A percentile compares a stretch with the other conserved stretches of the same genome.
Evolutionary conservation across 2,113 vertebrate genomes (phyloP).

Genomic region (Pseudorectes ferrugineus): DNA sequence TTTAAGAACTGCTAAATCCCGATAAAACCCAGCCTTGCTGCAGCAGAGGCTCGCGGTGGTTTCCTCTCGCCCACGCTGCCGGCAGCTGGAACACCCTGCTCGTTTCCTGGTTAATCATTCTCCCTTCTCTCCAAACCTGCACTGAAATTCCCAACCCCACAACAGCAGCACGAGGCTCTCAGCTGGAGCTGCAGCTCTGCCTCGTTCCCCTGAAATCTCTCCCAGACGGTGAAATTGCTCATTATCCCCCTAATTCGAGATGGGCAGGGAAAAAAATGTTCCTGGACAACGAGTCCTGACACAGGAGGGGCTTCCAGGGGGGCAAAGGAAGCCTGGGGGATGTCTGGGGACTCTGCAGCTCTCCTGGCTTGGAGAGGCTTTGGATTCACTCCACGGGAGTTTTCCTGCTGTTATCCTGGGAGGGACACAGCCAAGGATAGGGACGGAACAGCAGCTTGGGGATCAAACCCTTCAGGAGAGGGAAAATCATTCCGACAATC

Average conservation of each 20-base stretch:
- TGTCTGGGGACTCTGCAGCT: neutral
- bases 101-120: neutral
- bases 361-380: neutral
- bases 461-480: neutral
- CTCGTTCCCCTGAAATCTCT: neutral
- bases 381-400: neutral
- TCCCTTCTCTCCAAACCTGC: neutral
- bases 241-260: neutral
- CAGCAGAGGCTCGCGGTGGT: neutral
- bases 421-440: neutral
- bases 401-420: accelerated
- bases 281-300: neutral
- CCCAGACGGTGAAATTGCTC: neutral
- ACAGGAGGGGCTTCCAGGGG: neutral
- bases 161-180: neutral
- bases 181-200: neutral
- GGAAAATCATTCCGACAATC: neutral
- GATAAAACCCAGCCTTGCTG: neutral
- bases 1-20: neutral
- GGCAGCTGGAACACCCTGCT: neutral
- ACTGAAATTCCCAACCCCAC: neutral
- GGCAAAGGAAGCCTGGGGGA: accelerated
- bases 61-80: neutral
- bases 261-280: neutral
- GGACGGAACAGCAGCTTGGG: neutral